Percentiles rank a stretch among this genome's conserved stretches.
Evolutionary conservation across 2,888 invertebrate species (phyloP).

Genomic region (Eupithecia subumbrata): DNA sequence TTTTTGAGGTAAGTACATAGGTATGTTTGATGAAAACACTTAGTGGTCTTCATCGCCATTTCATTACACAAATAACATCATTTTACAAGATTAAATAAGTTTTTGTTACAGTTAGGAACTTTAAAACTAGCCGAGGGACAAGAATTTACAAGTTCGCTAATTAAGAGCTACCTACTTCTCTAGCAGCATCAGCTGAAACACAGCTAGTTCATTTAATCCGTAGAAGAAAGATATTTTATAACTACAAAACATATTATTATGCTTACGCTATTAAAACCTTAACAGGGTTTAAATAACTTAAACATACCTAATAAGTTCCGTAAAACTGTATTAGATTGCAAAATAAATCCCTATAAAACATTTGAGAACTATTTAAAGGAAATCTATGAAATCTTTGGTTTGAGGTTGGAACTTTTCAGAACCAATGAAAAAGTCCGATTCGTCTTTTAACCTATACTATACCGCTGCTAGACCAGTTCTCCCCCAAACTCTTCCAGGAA

Average conservation of each 20-base stretch:
- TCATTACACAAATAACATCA: slow-evolving; percentile 24
- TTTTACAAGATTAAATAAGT: slow-evolving; percentile 30
- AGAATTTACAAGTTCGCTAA: slow-evolving; percentile 44
- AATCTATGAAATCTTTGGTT: not conserved
- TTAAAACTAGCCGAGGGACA: slow-evolving; percentile 27
- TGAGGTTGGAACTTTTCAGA: not conserved
- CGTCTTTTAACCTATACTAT: not conserved
- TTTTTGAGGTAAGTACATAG: not conserved
- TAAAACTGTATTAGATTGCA: not conserved
- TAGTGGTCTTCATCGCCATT: slow-evolving; percentile 13
- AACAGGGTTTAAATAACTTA: no score
- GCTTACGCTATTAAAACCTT: not conserved
- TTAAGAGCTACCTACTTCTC: slow-evolving; percentile 37
- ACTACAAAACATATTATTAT: not conserved
- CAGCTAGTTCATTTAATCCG: slow-evolving; percentile 12
- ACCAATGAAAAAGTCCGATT: not conserved
- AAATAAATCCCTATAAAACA: not conserved
- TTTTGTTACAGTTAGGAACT: slow-evolving; percentile 21
- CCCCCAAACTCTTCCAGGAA: not conserved
- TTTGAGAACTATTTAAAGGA: not conserved
- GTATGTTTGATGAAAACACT: no score
- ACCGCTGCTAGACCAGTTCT: not conserved
- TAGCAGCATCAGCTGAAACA: slow-evolving; percentile 18
- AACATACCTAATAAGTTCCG: no score
- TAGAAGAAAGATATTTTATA: not conserved